These are phyloP conservation scores for Thamnophis elegans DNA, from an alignment of 2,797 vertebrate species.

Conservation along the genomic window DNA sequence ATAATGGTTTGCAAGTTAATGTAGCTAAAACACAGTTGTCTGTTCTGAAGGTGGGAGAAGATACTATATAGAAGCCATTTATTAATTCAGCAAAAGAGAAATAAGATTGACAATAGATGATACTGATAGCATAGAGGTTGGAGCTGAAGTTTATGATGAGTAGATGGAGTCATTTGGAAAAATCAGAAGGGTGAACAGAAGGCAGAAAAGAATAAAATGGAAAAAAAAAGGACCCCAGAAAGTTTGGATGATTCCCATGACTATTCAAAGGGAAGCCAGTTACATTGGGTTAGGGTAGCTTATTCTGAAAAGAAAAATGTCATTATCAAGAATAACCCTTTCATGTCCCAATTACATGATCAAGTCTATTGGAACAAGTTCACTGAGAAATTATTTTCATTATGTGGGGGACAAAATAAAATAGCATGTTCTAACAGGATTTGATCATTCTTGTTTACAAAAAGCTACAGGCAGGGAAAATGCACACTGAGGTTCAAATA, in stretches of 20 bases:
- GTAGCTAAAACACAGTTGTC: neutral
- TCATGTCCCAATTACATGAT: neutral
- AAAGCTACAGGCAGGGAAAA: neutral
- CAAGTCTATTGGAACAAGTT: neutral
- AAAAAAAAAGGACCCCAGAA: neutral
- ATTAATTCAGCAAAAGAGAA: neutral
- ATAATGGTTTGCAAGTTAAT: neutral
- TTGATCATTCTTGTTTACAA: neutral
- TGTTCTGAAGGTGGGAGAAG: neutral
- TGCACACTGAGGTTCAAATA: neutral
- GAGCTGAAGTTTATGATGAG: neutral
- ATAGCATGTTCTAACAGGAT: neutral
- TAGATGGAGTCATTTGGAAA: neutral
- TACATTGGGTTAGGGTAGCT: neutral
- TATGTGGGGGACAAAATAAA: neutral
- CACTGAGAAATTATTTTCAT: conserved; percentile 23
- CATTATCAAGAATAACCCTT: neutral
- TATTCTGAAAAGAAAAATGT: neutral
- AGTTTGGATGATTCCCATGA: neutral
- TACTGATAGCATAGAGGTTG: neutral
- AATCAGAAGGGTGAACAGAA: neutral
- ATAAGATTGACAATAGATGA: neutral
- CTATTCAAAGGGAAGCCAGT: neutral
- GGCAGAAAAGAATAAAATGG: neutral
- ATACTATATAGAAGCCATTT: neutral